Base-by-base conservation (phyloP, 2,888 invertebrate genomes). In the Eupsilia transversa region DNA sequence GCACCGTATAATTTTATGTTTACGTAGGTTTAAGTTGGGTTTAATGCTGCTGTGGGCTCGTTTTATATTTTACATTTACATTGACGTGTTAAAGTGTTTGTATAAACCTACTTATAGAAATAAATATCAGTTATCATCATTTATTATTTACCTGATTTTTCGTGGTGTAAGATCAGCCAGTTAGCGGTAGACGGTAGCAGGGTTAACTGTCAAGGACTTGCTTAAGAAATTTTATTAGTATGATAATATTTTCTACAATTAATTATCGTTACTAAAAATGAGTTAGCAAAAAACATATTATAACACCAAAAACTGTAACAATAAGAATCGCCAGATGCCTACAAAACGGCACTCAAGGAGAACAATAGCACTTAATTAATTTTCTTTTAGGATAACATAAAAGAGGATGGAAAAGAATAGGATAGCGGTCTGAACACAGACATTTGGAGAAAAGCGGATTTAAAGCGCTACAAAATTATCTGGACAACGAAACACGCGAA, bases 361-460 rank as follows among this genome's bases (percentile, higher is more conserved):
- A 93, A 94, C 93, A 94, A 93, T 91, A 88, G 89, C 90, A 92
- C 93, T 93, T 94, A 94, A 95, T 95, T 95, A 95, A 95, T 94
- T 95, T 94, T 93, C 93, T 93, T 93, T 93, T 88, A 92, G 90
- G 89, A 89, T 91, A 91, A 91, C 91, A 92, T 91, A 90, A 93
- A 93, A 91, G 91, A 90, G 89, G 85, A 89, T 87, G 87, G 82
- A 81, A 89, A 89, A 92, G 90, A 91, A 91, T 90, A 91, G 89
- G 89, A 89, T 92, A 90, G 89, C 88, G 88, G 89, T 85, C 87
- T 88, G 87, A 92, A 90, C 88, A 91, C 89, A 92, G 92, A 92
- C 91, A 92, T 89, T 88, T 82, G 85, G 88, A 89, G 89, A 86
- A 92, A 94, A 92, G 93, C 91, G 91, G 93, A 93, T 92, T 93